phyloP scores from a whole-genome alignment of 2,113 vertebrate species.

The Stercorarius parasiticus region DNA sequence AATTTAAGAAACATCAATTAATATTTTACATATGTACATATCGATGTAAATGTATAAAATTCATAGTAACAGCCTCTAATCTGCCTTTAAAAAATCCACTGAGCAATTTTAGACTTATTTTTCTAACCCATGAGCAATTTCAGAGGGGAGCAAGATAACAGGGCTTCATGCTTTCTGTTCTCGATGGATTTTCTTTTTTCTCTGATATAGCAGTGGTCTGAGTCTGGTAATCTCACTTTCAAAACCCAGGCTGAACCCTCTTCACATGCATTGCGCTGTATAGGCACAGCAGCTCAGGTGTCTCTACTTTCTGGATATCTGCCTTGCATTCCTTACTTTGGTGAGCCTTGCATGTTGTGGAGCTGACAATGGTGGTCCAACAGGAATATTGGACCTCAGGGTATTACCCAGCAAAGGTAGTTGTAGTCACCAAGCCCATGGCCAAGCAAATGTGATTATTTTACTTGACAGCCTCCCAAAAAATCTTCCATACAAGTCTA shows the following conservation, averaged over 20 bases:
- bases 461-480: not conserved
- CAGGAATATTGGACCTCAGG: not conserved
- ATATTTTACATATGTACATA: not conserved
- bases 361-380: not conserved
- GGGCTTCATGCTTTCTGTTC: not conserved
- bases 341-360: not conserved
- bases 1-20: not conserved
- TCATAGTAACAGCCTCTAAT: not conserved
- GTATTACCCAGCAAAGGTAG: not conserved
- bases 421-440: not conserved
- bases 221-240: not conserved
- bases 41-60: not conserved
- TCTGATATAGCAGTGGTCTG: accelerated
- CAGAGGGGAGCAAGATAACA: not conserved
- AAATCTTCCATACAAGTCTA: not conserved
- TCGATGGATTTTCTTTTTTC: not conserved
- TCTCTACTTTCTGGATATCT: not conserved
- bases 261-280: not conserved
- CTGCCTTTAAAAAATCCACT: not conserved
- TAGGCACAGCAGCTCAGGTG: not conserved
- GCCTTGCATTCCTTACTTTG: not conserved
- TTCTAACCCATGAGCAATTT: not conserved
- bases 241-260: not conserved
- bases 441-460: not conserved
- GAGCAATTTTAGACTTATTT: not conserved